Evolutionary conservation across 1,140 invertebrate genomes (phyloP).

Genomic region (Trachelipus rathkii): DNA sequence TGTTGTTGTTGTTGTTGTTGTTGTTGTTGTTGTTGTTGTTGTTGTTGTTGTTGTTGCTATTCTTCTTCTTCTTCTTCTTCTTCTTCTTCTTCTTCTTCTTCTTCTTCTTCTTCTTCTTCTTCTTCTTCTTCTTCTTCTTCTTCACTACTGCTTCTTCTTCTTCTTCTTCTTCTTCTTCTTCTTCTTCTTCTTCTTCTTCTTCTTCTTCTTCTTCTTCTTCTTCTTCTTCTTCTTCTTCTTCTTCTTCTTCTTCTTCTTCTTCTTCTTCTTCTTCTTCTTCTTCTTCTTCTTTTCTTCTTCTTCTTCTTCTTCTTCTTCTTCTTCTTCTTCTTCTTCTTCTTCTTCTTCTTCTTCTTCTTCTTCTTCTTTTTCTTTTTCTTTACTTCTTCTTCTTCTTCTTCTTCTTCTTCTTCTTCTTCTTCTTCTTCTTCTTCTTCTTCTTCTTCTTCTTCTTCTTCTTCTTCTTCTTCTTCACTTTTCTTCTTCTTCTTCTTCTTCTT

Average conservation of each 20-base stretch:
- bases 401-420: too few species aligned
- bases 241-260: constrained; percentile 9
- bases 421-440: constrained; percentile 4
- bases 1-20: too few species aligned
- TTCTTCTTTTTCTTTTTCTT: background rate
- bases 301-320: background rate
- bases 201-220: constrained; percentile 9
- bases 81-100: too few species aligned
- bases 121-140: too few species aligned
- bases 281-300: too few species aligned
- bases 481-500: constrained; percentile 5
- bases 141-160: constrained; percentile 3
- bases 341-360: constrained; percentile 9
- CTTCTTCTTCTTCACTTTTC: too few species aligned
- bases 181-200: constrained; percentile 9
- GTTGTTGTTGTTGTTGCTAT: too few species aligned
- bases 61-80: too few species aligned
- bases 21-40: too few species aligned
- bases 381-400: constrained; percentile 3
- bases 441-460: too few species aligned
- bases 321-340: background rate
- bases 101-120: too few species aligned
- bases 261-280: too few species aligned
- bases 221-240: constrained; percentile 9
- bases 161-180: constrained; percentile 9